phyloP scores from a whole-genome alignment of 2,113 vertebrate genomes.

The Sinocyclocheilus anophthalmus region DNA sequence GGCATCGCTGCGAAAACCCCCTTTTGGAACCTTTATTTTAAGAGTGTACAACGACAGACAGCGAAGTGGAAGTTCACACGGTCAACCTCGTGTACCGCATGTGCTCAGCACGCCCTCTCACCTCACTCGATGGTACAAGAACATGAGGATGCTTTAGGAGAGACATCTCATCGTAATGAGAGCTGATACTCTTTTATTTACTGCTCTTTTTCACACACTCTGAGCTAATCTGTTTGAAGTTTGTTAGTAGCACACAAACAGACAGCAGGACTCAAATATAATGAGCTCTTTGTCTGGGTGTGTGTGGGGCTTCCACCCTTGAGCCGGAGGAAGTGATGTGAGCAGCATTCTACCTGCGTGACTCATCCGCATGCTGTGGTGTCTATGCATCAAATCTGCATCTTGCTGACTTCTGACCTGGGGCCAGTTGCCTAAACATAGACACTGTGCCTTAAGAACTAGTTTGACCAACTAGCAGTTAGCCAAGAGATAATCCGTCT shows the following conservation, averaged over 20 bases:
- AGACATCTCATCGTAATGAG: slow-evolving; percentile 24
- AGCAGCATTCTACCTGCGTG: background rate
- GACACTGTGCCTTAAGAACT: too few relatives aligned
- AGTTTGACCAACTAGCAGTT: too few relatives aligned
- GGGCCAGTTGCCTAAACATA: too few relatives aligned
- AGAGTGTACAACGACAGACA: background rate
- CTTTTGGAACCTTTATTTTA: background rate
- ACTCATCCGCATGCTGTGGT: background rate
- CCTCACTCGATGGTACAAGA: background rate
- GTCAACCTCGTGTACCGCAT: background rate
- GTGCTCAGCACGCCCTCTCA: background rate
- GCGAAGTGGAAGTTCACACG: background rate
- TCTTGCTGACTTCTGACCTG: slow-evolving; percentile 22
- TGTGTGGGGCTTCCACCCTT: background rate
- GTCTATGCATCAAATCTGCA: slow-evolving; percentile 10
- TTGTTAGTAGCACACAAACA: slow-evolving; percentile 26
- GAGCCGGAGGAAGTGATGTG: background rate
- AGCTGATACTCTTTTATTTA: slow-evolving; percentile 22
- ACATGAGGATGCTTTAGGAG: background rate
- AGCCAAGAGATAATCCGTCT: too few relatives aligned
- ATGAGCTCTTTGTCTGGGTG: background rate
- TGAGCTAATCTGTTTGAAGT: slow-evolving; percentile 38
- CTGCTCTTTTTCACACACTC: slow-evolving; percentile 4
- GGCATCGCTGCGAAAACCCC: too few relatives aligned
- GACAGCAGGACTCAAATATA: slow-evolving; percentile 21